phyloP scores from a whole-genome alignment of 2,113 vertebrate genomes.

The Patagioenas fasciata region DNA sequence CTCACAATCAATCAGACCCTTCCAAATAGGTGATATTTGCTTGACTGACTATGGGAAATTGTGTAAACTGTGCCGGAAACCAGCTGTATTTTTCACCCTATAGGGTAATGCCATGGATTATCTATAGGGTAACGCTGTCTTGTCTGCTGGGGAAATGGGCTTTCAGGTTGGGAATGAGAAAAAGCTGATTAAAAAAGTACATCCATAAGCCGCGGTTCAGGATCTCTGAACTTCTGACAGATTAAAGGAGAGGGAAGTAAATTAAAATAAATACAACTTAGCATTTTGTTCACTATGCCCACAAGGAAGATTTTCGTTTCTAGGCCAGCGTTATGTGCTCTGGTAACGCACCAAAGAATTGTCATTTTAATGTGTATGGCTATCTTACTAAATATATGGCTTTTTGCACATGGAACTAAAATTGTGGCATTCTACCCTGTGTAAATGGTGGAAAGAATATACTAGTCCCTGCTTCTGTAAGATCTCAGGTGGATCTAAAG shows the following conservation, averaged over 20 bases:
- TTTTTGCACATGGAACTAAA: neutral
- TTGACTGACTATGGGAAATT: neutral
- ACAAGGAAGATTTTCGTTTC: neutral
- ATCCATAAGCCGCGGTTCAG: neutral
- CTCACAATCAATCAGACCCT: neutral
- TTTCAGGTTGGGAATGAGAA: neutral
- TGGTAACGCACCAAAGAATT: neutral
- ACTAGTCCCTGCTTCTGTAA: neutral
- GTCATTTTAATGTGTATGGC: accelerated
- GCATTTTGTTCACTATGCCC: neutral
- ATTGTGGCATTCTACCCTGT: neutral
- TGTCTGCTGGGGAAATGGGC: neutral
- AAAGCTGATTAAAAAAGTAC: neutral
- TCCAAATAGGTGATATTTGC: neutral
- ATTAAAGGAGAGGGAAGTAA: neutral
- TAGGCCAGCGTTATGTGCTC: neutral
- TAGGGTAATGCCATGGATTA: too few relatives aligned
- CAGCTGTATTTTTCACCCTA: neutral
- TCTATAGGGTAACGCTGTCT: neutral
- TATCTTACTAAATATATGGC: neutral
- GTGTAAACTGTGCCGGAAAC: neutral
- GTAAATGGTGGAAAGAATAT: neutral
- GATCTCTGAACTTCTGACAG: neutral
- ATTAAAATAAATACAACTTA: neutral
- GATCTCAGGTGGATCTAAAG: neutral